Percentiles rank a stretch among this genome's conserved stretches.
These are phyloP conservation scores for Ptilodon capucinus DNA, from an alignment of 2,888 invertebrate genomes.

Conservation along the genomic window DNA sequence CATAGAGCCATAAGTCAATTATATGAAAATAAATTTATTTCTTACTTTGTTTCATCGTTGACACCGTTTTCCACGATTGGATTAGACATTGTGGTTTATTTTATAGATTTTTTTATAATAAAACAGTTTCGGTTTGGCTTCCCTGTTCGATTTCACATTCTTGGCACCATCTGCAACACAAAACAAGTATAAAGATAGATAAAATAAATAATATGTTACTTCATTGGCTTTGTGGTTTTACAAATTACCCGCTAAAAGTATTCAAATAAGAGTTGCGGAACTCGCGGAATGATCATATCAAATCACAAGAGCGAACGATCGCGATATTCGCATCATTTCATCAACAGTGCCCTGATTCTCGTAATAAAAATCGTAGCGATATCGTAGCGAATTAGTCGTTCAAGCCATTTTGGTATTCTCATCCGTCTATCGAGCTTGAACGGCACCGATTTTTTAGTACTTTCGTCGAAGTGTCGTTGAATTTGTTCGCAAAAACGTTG, in stretches of 20 bases:
- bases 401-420: too few species aligned
- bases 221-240: not conserved
- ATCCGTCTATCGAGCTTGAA: too few species aligned
- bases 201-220: conserved; percentile 1
- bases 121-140: conserved; percentile 14
- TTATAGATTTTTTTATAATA: conserved; percentile 10
- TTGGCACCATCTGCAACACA: conserved; percentile 53
- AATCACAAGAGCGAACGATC: too few species aligned
- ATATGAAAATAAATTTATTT: not conserved
- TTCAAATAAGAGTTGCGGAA: conserved; percentile 14
- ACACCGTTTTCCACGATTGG: conserved; percentile 65
- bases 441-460: too few species aligned
- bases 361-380: too few species aligned
- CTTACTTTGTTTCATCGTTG: conserved; percentile 66
- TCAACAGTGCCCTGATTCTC: too few species aligned
- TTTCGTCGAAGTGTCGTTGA: too few species aligned
- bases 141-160: conserved; percentile 49
- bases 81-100: conserved; percentile 56
- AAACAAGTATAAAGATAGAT: conserved; percentile 13
- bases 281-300: too few species aligned
- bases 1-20: too few species aligned
- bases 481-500: too few species aligned
- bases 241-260: conserved; percentile 35
- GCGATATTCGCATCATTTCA: too few species aligned
- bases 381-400: too few species aligned